A percentile compares a stretch with the other conserved stretches of the same genome.
Conservation (phyloP, 2,888 invertebrate species). For the Palloptera scutellata region DNA sequence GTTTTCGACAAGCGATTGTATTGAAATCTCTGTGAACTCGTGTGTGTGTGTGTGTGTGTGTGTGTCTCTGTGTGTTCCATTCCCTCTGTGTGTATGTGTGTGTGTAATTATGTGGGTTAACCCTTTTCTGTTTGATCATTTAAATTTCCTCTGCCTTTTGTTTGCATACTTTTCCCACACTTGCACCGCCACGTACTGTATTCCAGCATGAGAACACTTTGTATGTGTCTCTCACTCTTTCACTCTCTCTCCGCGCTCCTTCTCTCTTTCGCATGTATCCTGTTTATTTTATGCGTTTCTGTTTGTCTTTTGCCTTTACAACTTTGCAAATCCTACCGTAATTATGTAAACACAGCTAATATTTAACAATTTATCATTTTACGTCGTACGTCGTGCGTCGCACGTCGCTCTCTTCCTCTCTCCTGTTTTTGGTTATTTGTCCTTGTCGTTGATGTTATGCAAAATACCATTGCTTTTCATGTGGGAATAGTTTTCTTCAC, state of each 20-base stretch:
- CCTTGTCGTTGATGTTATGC: no score
- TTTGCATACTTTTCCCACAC: background rate
- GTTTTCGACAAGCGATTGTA: no score
- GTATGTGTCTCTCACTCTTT: background rate
- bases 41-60: background rate
- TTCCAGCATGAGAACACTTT: background rate
- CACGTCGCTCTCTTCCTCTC: no score
- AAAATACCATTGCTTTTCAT: no score
- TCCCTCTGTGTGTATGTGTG: background rate
- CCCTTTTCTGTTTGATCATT: background rate
- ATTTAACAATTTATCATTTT: background rate
- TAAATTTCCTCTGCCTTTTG: background rate
- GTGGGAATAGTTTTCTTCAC: no score
- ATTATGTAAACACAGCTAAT: slow-evolving; percentile 23
- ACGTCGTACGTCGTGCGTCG: no score
- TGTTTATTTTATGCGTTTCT: slow-evolving; percentile 11
- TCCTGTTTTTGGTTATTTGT: no score
- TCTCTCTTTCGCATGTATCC: background rate
- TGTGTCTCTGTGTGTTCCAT: background rate
- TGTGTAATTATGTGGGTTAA: slow-evolving; percentile 8
- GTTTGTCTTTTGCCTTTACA: slow-evolving; percentile 28
- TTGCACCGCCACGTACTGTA: background rate
- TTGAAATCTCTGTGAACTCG: background rate
- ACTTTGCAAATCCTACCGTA: slow-evolving; percentile 24
- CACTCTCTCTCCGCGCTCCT: background rate